phyloP scores from a whole-genome alignment of 2,888 invertebrate genomes.

The Nephrocerus scutellatus region DNA sequence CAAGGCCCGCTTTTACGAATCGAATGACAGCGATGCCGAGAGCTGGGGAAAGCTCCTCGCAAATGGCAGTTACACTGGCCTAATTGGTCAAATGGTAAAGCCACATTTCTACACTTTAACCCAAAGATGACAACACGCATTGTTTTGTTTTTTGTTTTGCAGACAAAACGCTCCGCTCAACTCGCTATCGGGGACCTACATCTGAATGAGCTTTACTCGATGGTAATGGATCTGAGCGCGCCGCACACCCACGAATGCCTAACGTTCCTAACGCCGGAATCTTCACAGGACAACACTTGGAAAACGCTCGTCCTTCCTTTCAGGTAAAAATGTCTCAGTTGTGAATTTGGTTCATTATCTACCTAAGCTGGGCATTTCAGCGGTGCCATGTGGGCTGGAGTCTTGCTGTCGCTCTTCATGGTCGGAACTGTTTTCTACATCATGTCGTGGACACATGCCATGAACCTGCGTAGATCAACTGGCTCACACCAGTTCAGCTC shows the following conservation, averaged over 20 bases:
- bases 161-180: constrained; percentile 57
- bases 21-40: constrained; percentile 53
- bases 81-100: constrained; percentile 63
- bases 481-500: no score
- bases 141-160: not conserved
- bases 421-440: constrained; percentile 61
- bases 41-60: constrained; percentile 61
- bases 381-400: constrained; percentile 66
- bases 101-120: no score
- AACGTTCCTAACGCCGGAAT: constrained; percentile 77
- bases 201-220: constrained; percentile 61
- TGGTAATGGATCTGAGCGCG: constrained; percentile 64
- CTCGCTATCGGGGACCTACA: constrained; percentile 72
- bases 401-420: constrained; percentile 59
- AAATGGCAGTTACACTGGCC: constrained; percentile 63
- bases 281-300: constrained; percentile 75
- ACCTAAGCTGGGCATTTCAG: constrained; percentile 41
- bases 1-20: constrained; percentile 59
- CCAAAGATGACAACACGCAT: no score
- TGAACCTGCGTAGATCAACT: constrained; percentile 18
- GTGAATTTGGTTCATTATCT: not conserved
- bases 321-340: constrained; percentile 56
- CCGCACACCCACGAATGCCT: constrained; percentile 78
- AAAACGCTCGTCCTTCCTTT: constrained; percentile 74
- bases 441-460: constrained; percentile 50